A percentile compares a stretch with the other conserved stretches of the same genome.
Conservation (phyloP, 35 echinoderm and acorn worm species). For the Stichopus chloronotus region DNA sequence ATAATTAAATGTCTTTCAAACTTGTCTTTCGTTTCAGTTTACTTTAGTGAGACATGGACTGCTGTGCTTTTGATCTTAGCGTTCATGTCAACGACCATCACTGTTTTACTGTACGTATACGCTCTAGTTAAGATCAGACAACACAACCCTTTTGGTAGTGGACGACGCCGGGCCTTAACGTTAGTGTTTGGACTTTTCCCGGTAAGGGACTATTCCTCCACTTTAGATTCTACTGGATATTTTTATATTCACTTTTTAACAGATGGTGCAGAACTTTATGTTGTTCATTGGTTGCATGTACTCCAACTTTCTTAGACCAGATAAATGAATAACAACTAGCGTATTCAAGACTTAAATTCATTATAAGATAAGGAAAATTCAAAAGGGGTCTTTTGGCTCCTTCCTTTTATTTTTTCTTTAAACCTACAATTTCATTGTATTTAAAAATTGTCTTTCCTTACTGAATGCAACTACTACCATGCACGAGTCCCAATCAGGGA, state of each 20-base stretch:
- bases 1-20: background rate
- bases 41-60: background rate
- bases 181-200: slow-evolving; percentile 70
- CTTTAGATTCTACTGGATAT: background rate
- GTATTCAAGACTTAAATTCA: no score
- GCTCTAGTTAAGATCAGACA: slow-evolving; percentile 20
- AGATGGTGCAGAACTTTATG: background rate
- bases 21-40: background rate
- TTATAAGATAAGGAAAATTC: background rate
- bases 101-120: slow-evolving; percentile 46
- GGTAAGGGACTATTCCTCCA: slow-evolving; percentile 26
- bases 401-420: no score
- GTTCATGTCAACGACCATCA: slow-evolving; percentile 24
- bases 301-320: no score
- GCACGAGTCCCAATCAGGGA: no score
- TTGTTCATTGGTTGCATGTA: no score
- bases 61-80: slow-evolving; percentile 8
- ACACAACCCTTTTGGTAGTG: slow-evolving; percentile 56
- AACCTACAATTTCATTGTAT: no score
- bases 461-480: no score
- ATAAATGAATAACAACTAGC: no score
- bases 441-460: no score
- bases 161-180: slow-evolving; percentile 39
- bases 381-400: background rate
- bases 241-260: background rate